Evolutionary conservation across 2,888 invertebrate species (phyloP), one percentile per base, ranked within the genome.

Genomic region (Trimorus sp.): DNA sequence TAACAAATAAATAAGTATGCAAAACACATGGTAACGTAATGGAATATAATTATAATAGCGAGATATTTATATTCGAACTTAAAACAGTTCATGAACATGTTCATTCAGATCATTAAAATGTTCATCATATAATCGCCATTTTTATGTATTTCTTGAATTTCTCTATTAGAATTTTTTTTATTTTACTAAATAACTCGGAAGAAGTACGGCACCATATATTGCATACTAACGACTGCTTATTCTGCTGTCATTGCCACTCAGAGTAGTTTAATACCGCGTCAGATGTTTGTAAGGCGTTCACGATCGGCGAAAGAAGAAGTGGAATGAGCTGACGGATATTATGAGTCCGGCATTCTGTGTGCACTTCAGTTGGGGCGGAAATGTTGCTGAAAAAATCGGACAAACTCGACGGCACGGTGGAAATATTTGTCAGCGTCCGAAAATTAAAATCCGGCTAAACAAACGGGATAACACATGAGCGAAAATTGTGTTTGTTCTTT

Each of bases 201-300:
- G 79, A 82, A 82, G 82, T 62, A 82, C 71, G 58, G 71, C 60
- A 36, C 82, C 79, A 79, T 82, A 79, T 78, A 82, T 82, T 62
- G 82, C 82, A 82, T 82, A 82, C 79, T 82, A 82, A 82, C 78
- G 82, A 83, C 81, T 79, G 71, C 74, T 77, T 79, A 82, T 70
- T 79, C 74, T 58, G 74, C 63, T 77, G 82, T 82, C 82, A 82
- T 77, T 74, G 82, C 74, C 82, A 79, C 79, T 82, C 75, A 82
- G 79, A 74, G 79, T 59, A 79, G 79, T 76, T 76, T 79, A 82
- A 82, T 82, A 79, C 76, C 51, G 65, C 79, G 79, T 83, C 79
- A 79, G 73, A 69, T 80, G 82, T 82, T 78, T 82, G 77, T 78
- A 82, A 78, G 78, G 78, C 82, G 79, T 82, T 82, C 70, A 82